Base-by-base conservation (phyloP, 1,140 invertebrate species). In the Meloidogyne floridensis region DNA sequence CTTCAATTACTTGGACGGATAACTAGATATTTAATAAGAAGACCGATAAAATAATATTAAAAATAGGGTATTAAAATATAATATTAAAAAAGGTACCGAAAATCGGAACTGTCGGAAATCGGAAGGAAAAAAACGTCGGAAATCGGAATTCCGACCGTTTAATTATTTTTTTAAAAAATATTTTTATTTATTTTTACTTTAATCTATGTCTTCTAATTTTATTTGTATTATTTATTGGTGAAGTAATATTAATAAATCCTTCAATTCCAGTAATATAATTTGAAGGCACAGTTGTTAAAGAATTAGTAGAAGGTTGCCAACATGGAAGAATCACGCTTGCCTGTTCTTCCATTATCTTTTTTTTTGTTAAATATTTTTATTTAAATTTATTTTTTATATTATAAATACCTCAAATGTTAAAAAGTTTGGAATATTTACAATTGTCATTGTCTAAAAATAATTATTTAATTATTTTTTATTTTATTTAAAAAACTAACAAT, bases 391-490 rank as follows among this genome's bases (percentile, higher is more conserved):
- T 11, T 47, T 77, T 51, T 56, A 15, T 56, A 18, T 7, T 70
- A 20, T 11, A 71, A n/a, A 2, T 18, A n/a, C 87, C 76, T 88
- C 87, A 77, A 90, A 90, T 13, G 87, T 89, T 10, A 89, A 42
- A 81, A 89, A 90, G 75, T 89, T 89, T 13, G 87, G 88, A 77
- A 89, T 69, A 77, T 89, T 89, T 11, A 89, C 81, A 54, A 82
- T 65, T 32, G 74, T 77, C 83, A 89, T 88, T 4, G 86, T 80
- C 54, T 85, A 72, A 13, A 56, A 2, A 13, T 4, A 54, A 54
- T 4, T n/a, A 7, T 54, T 54, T 10, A 54, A 4, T 54, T 54
- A 56, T 56, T 56, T 15, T 56, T 56, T 11, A 65, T 65, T n/a
- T n/a, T 65, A n/a, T 13, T 13, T 2, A 6, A 65, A n/a, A 65